Percentiles rank a stretch among this genome's conserved stretches.
These are phyloP conservation scores for Oncorhynchus mykiss DNA, from an alignment of 2,113 vertebrate species.

Conservation along the genomic window DNA sequence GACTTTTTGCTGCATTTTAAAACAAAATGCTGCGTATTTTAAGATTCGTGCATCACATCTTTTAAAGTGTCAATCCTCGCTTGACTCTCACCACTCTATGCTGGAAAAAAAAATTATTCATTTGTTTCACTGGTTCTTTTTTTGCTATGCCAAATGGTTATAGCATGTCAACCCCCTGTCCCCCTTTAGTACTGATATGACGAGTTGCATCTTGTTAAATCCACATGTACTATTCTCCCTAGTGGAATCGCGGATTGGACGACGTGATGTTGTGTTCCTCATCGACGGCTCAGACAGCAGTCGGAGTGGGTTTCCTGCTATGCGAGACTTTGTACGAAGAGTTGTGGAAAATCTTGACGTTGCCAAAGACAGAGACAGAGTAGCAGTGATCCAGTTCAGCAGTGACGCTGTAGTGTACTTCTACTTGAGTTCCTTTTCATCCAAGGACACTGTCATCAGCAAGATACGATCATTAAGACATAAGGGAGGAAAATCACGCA, in stretches of 20 bases:
- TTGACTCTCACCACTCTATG: too few species aligned
- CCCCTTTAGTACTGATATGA: too few species aligned
- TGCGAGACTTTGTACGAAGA: slow-evolving; percentile 33
- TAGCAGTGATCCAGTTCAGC: slow-evolving; percentile 40
- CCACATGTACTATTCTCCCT: slow-evolving; percentile 7
- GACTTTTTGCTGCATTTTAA: too few species aligned
- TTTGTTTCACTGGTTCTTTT: too few species aligned
- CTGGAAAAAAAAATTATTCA: too few species aligned
- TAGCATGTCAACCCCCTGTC: too few species aligned
- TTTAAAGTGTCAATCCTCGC: too few species aligned
- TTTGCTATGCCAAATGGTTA: too few species aligned
- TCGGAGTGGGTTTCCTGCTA: slow-evolving; percentile 26
- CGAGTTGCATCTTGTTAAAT: neutral
- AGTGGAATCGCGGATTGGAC: slow-evolving; percentile 6
- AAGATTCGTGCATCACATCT: too few species aligned
- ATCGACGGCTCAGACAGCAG: slow-evolving; percentile 45
- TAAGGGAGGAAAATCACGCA: slow-evolving; percentile 22
- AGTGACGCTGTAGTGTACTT: slow-evolving; percentile 29
- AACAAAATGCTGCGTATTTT: too few species aligned
- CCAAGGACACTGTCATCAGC: slow-evolving; percentile 13
- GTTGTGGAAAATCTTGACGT: slow-evolving; percentile 22
- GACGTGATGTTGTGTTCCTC: slow-evolving; percentile 38
- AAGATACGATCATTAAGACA: slow-evolving; percentile 31
- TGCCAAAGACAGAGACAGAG: slow-evolving; percentile 22
- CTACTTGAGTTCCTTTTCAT: slow-evolving; percentile 28